Base-by-base conservation (phyloP, 2,113 vertebrate species). In the Haemorhous mexicanus region DNA sequence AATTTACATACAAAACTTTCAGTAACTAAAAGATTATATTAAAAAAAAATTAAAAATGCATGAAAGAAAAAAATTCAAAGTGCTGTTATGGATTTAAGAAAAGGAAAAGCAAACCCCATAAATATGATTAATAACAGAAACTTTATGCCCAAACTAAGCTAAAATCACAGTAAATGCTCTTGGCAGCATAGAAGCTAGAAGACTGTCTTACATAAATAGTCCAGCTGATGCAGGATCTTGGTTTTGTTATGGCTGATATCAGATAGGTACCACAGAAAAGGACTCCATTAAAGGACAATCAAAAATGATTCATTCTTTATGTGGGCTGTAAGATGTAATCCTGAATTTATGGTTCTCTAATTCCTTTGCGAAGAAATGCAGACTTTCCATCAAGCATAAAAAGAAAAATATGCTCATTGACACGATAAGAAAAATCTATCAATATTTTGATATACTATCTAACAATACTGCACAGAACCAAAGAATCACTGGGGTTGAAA, bases 21-120 rank as follows among this genome's bases (percentile, higher is more conserved):
- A 46, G 9, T 67, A 74, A 44, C 28, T 70, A 32, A 66, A 94
- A 76, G 19, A 19, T 1, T 0, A 33, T 4, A 33, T 19, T 11
- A 50, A 62, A 66, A 16, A 16, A 33, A 6, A 12, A 73, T 22
- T 16, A 35, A 56, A 67, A 56, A 26, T 8, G 1, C 8, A 21
- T 30, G 13, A 59, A 82, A 17, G 2, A 46, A 62, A 5, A 6
- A 66, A 23, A 66, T 67, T 62, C 6, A 74, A 84, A 89, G 35
- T 28, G 3, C 3, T 68, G 3, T 30, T 53, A 22, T 1, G 2
- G 1, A 23, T 53, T 35, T 46, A 63, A 84, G 39, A n/a, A 49
- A 69, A 46, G 0, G 3, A 4, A 3, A 56, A 43, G 19, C 7
- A 24, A 33, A 18, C 3, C 1, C 3, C 9, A 80, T 8, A n/a